Evolutionary conservation across 2,113 vertebrate species (phyloP).

Genomic region (Protomyctophum bolini): DNA sequence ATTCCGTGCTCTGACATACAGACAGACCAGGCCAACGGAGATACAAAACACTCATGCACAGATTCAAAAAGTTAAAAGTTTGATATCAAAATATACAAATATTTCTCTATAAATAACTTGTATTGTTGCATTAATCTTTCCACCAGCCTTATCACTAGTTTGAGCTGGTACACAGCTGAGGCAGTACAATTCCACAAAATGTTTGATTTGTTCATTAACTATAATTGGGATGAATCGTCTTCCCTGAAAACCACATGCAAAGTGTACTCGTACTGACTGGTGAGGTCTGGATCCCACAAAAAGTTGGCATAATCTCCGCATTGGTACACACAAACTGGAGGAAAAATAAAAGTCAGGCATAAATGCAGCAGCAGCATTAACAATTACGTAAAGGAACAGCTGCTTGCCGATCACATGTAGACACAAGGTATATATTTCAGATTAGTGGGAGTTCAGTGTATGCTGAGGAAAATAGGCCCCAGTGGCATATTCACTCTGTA

Average conservation of each 20-base stretch:
- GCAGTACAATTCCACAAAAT: slow-evolving; percentile 62
- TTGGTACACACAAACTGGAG: slow-evolving; percentile 18
- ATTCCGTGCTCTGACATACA: too few relatives aligned
- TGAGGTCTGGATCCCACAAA: slow-evolving; percentile 33
- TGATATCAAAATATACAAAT: neutral
- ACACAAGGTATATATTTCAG: slow-evolving; percentile 37
- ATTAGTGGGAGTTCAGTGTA: slow-evolving; percentile 17
- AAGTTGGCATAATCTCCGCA: slow-evolving; percentile 44
- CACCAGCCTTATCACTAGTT: slow-evolving; percentile 79
- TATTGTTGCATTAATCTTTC: slow-evolving; percentile 46
- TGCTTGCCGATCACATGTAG: slow-evolving; percentile 30
- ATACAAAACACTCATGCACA: slow-evolving; percentile 72
- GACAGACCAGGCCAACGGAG: slow-evolving; percentile 61
- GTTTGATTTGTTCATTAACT: slow-evolving; percentile 72
- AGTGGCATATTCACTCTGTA: neutral
- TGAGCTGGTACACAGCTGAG: slow-evolving; percentile 60
- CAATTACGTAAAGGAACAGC: slow-evolving; percentile 29
- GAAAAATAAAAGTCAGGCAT: slow-evolving; percentile 31
- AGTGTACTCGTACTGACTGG: slow-evolving; percentile 78
- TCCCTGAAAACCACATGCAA: slow-evolving; percentile 48
- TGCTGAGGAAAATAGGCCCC: slow-evolving; percentile 12
- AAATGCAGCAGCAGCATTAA: slow-evolving; percentile 35
- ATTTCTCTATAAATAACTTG: neutral
- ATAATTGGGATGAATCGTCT: slow-evolving; percentile 75
- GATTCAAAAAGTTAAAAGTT: slow-evolving; percentile 24